Evolutionary conservation across 2,888 invertebrate species (phyloP).

Genomic region (Oscheius sp.): DNA sequence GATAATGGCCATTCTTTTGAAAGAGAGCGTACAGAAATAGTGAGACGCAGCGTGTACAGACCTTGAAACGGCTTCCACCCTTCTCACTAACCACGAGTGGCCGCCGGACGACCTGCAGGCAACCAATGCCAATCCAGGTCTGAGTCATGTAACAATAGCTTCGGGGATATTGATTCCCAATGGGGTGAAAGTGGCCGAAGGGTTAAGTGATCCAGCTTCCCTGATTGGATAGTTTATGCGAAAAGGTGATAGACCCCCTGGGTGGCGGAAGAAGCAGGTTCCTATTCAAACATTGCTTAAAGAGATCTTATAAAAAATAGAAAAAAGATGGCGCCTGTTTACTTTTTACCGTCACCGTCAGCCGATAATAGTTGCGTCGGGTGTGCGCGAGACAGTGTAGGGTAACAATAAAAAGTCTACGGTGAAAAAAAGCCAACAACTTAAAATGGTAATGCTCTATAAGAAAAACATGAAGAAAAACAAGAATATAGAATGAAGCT

Average conservation of each 20-base stretch:
- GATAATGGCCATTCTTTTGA: constrained; percentile 36
- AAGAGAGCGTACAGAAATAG: constrained; percentile 24
- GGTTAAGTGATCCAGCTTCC: constrained; percentile 11
- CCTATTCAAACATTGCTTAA: neutral
- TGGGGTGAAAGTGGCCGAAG: too few relatives aligned
- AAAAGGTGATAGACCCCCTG: neutral
- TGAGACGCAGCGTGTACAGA: constrained; percentile 17
- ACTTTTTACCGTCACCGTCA: too few relatives aligned
- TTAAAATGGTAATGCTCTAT: too few relatives aligned
- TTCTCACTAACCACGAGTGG: neutral
- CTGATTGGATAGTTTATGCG: neutral
- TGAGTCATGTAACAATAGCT: neutral
- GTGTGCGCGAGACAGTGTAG: too few relatives aligned
- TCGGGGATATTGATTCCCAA: constrained; percentile 18
- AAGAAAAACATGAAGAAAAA: neutral
- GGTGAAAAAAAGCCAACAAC: too few relatives aligned
- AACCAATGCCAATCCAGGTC: constrained; percentile 28
- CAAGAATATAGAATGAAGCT: neutral
- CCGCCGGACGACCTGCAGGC: constrained; percentile 2
- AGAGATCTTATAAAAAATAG: too few relatives aligned
- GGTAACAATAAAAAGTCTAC: too few relatives aligned
- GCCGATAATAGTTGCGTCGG: too few relatives aligned
- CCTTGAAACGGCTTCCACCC: constrained; percentile 36
- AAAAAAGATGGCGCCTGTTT: too few relatives aligned
- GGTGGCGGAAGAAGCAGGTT: constrained; percentile 5